Base-by-base conservation (phyloP, 2,797 vertebrate species). In the Arnoldichthys spilopterus region DNA sequence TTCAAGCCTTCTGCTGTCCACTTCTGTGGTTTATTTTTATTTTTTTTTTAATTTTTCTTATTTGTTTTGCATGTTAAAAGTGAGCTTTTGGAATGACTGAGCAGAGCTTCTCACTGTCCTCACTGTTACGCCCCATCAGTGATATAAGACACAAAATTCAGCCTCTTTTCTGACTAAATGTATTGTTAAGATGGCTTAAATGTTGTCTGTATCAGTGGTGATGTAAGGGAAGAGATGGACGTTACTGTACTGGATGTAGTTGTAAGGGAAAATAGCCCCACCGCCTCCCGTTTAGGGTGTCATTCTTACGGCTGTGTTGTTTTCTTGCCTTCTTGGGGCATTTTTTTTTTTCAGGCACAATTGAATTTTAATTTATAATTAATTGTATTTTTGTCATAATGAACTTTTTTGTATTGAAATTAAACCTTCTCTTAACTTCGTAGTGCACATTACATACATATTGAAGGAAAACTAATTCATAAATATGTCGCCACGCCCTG, bases 381-480 rank as follows among this genome's bases (percentile, higher is more conserved):
- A 5, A 45, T 49, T 45, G 66, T 18, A 8, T 68, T 68, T 43
- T 20, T 51, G 45, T 49, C 43, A 49, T 49, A 49, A 47, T 28
- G 40, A 15, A 47, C 16, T 20, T 69, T 53, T 53, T 70, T 70
- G 47, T 70, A 53, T 9, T 70, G 20, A 70, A 47, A 47, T 26
- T 47, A 51, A 18, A 70, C 45, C 20, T 9, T 47, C 0, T 0
- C 9, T n/a, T 68, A 62, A 32, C 4, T 32, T 7, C 30, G 11
- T 28, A 47, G 22, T 47, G 56, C 40, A 74, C 56, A 61, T 47
- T 59, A 73, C 72, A 47, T 49, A 43, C 13, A 61, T 4, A n/a
- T 2, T 51, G 28, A 74, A 74, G 72, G 72, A 74, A 63, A n/a
- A 34, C 26, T 74, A 34, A 70, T 6, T 32, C 28, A 28, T 63